These are phyloP conservation scores for Apis cerana DNA, from an alignment of 1,140 invertebrate genomes.

Conservation along the genomic window DNA sequence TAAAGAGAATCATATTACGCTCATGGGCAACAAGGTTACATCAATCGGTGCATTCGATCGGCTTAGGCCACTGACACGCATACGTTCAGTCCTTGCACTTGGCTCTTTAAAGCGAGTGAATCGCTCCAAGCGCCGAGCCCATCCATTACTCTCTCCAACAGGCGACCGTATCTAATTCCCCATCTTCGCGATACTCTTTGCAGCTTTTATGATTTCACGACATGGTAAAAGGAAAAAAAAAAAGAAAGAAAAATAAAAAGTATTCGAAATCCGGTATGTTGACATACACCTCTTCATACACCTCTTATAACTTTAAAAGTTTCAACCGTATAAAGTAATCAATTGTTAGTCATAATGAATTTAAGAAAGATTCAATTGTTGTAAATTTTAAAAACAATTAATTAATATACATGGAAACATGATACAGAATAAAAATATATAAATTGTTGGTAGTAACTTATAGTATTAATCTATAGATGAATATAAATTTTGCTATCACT, in stretches of 20 bases:
- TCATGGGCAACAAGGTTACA: conserved; percentile 29
- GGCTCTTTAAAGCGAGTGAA: background rate
- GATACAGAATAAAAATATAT: too few relatives aligned
- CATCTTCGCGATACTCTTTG: conserved; percentile 43
- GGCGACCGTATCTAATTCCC: conserved; percentile 51
- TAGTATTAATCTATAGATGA: too few relatives aligned
- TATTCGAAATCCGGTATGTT: conserved; percentile 29
- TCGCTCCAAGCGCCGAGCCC: background rate
- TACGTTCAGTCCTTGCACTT: conserved; percentile 7
- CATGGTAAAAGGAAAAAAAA: conserved; percentile 20
- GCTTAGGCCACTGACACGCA: background rate
- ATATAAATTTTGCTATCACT: too few relatives aligned
- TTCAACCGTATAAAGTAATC: too few relatives aligned
- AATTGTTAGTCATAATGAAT: too few relatives aligned
- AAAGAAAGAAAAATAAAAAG: background rate
- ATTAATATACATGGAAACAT: too few relatives aligned
- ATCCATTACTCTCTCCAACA: conserved; percentile 18
- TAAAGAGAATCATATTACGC: conserved; percentile 25
- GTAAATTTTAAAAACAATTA: too few relatives aligned
- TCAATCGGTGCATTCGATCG: conserved; percentile 23
- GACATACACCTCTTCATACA: background rate
- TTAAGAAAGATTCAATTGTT: too few relatives aligned
- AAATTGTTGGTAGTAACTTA: too few relatives aligned
- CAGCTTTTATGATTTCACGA: conserved; percentile 49
- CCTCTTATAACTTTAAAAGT: too few relatives aligned